Conservation (phyloP, 2,888 invertebrate genomes). For the Rhaphigaster nebulosa region DNA sequence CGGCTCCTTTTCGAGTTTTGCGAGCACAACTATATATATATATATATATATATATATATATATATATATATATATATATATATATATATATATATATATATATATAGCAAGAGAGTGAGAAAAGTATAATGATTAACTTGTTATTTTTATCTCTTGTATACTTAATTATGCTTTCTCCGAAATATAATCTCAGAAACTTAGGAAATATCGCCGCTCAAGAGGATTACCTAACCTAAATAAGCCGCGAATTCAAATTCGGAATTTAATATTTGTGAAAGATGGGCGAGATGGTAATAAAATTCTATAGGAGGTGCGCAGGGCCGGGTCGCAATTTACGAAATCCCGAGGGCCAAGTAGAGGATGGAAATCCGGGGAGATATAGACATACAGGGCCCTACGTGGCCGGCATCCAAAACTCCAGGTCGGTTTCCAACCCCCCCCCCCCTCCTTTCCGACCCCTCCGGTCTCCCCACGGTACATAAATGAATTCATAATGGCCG, state of each 20-base stretch:
- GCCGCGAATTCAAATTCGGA: background rate
- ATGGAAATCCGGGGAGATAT: constrained; percentile 8
- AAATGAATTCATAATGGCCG: constrained; percentile 37
- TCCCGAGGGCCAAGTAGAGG: background rate
- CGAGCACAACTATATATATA: too few species aligned
- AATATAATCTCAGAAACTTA: background rate
- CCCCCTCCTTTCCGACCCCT: background rate
- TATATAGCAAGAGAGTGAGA: too few species aligned
- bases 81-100: too few species aligned
- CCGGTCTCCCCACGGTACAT: background rate
- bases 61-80: too few species aligned
- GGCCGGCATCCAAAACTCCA: background rate
- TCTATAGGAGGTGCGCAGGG: background rate
- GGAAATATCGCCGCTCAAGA: background rate
- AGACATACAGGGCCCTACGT: background rate
- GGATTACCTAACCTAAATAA: background rate
- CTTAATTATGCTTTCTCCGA: background rate
- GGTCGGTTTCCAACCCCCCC: background rate
- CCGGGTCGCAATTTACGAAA: background rate
- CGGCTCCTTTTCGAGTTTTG: too few species aligned
- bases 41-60: too few species aligned
- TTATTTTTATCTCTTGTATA: too few species aligned
- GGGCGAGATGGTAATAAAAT: background rate
- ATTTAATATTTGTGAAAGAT: constrained; percentile 31
- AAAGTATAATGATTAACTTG: too few species aligned